Percentiles rank a stretch among this genome's conserved stretches.
phyloP scores from a whole-genome alignment of 2,888 invertebrate genomes.

The Scaptomyza tumidula region DNA sequence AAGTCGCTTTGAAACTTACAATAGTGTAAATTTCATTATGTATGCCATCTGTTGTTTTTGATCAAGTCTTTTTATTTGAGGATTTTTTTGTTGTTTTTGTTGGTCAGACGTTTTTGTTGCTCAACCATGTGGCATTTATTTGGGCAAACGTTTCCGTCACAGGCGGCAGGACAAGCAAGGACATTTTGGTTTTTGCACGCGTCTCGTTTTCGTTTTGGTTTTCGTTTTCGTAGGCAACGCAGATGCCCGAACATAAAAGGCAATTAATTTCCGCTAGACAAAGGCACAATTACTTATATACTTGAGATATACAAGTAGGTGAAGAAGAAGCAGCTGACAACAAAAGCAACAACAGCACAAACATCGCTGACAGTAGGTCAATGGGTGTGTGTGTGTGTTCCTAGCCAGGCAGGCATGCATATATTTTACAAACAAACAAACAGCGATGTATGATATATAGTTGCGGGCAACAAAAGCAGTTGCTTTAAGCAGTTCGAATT shows the following conservation, averaged over 20 bases:
- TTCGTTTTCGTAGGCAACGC: constrained; percentile 34
- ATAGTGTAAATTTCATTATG: neutral
- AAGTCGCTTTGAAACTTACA: neutral
- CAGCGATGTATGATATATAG: constrained; percentile 43
- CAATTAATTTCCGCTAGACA: constrained; percentile 75
- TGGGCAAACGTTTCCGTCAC: constrained; percentile 64
- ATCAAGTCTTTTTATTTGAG: neutral
- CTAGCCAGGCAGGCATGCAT: neutral
- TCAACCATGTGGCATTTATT: constrained; percentile 35
- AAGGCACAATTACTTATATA: constrained; percentile 50
- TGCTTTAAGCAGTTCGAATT: constrained; percentile 24
- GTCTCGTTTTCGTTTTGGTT: constrained; percentile 25
- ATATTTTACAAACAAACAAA: constrained; percentile 3
- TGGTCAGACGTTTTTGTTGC: constrained; percentile 1
- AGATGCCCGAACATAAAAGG: constrained; percentile 61
- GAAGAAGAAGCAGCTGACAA: neutral
- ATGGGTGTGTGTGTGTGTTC: constrained; percentile 29
- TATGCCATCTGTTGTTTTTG: neutral
- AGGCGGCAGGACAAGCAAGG: constrained; percentile 59
- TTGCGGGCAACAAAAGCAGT: constrained; percentile 34
- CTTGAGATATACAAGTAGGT: constrained; percentile 34
- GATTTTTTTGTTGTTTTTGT: neutral
- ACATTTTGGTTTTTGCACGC: constrained; percentile 21
- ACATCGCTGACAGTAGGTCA: constrained; percentile 43
- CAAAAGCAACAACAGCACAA: constrained; percentile 1